Base-by-base conservation (phyloP, 1,140 invertebrate genomes). In the Tachypleus tridentatus region DNA sequence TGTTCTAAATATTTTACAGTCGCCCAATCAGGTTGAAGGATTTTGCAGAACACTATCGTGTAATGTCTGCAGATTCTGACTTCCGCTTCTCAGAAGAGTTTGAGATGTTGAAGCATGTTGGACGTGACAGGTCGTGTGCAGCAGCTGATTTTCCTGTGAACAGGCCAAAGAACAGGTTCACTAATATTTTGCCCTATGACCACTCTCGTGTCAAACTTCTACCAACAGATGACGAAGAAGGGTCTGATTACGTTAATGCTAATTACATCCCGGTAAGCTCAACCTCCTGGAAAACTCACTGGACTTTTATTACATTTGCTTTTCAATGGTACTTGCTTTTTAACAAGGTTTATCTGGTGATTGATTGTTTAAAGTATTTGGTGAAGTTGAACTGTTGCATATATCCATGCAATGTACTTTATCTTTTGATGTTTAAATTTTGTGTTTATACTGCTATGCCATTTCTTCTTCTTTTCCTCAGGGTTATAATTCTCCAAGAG, bases 81-180 rank as follows among this genome's bases (percentile, higher is more conserved):
- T 97, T 98, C 77, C 84, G 91, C 75, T 99, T 98, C 77, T 94
- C 93, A 61, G 96, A 98, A 78, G 95, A 99, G 78, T 99, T 97
- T 79, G 96, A 99, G 80, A 91, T 97, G 73, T 76, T 99, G 63
- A 97, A 97, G 75, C 87, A 93, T 73, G 88, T 98, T 49, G 97
- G 95, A 4, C 80, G 92, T 8, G 93, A 97, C 72, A 92, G 96
- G 76, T 82, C 89, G 0, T 82, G 80, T 63, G 85, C 87, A 52
- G 94, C 93, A 61, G 94, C 97, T 1, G 95, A 98, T 80, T 79
- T 98, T 61, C 89, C 94, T 9, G 89, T 88, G 66, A 99, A 99
- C 80, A 81, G 95, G 59, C 92, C 93, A 2, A 99, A 99, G 79
- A 99, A 99, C 81, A 84, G 97, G 9, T 99, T 99, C 77, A 99